Evolutionary conservation across 2,888 invertebrate genomes (phyloP).

Genomic region (Metallyticus violacea): DNA sequence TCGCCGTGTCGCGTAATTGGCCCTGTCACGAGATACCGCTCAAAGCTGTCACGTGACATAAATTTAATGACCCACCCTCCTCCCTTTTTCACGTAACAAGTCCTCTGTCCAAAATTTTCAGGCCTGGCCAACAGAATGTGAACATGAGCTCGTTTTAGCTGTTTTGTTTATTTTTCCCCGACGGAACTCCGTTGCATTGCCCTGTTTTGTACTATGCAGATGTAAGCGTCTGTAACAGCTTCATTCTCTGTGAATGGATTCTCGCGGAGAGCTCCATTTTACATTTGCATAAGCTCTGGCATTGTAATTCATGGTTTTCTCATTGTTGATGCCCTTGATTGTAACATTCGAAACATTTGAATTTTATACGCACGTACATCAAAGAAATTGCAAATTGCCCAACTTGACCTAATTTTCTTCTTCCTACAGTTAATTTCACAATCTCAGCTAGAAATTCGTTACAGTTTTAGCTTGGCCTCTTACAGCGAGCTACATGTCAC

Average conservation of each 20-base stretch:
- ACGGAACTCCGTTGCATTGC: not conserved
- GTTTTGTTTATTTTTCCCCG: not conserved
- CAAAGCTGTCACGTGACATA: not conserved
- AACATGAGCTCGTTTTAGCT: not conserved
- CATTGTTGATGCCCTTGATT: not conserved
- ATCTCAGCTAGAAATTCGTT: no score
- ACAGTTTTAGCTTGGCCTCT: no score
- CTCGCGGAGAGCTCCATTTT: not conserved
- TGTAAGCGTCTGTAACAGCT: not conserved
- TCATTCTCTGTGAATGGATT: no score
- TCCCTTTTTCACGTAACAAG: not conserved
- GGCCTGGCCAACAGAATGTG: not conserved
- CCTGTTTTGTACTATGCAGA: not conserved
- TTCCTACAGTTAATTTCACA: no score
- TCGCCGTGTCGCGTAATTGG: not conserved
- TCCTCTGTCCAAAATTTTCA: not conserved
- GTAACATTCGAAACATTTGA: not conserved
- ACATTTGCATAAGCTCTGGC: not conserved
- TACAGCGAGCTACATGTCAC: no score
- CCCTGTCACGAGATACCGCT: not conserved
- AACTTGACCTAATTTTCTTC: no score
- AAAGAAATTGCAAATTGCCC: not conserved
- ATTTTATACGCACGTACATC: no score
- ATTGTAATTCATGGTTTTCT: not conserved
- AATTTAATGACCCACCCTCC: not conserved